These are phyloP conservation scores for Trachelipus rathkii DNA, from an alignment of 1,140 invertebrate genomes.

Conservation along the genomic window DNA sequence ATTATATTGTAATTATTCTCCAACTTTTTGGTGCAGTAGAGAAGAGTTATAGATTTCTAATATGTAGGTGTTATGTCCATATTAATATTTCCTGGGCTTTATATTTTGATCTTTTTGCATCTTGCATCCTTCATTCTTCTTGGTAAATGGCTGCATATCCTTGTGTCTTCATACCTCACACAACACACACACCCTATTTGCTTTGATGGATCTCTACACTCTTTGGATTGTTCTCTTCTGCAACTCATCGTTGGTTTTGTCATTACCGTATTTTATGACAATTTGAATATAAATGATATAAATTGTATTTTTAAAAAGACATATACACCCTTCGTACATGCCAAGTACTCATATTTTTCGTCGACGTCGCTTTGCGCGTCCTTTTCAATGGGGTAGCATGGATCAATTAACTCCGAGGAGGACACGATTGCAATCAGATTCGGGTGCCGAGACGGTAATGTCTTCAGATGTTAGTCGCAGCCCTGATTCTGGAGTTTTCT, in stretches of 20 bases:
- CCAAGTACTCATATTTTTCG: slow-evolving; percentile 34
- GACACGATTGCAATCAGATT: slow-evolving; percentile 38
- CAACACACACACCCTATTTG: neutral
- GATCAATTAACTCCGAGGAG: slow-evolving; percentile 36
- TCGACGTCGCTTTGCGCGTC: slow-evolving; percentile 36
- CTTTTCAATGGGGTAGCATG: slow-evolving; percentile 45
- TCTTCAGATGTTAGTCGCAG: slow-evolving; percentile 13
- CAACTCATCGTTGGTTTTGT: slow-evolving; percentile 17
- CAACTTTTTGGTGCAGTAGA: too few relatives aligned
- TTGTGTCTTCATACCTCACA: neutral
- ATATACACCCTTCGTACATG: slow-evolving; percentile 6
- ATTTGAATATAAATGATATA: slow-evolving; percentile 13
- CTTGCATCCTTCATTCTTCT: neutral
- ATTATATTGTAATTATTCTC: too few relatives aligned
- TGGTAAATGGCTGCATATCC: neutral
- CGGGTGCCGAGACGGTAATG: slow-evolving; percentile 23
- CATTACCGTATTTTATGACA: too few relatives aligned
- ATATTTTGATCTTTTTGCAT: too few relatives aligned
- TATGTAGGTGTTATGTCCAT: too few relatives aligned
- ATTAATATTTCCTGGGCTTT: slow-evolving; percentile 7
- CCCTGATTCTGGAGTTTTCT: neutral
- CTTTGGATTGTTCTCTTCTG: slow-evolving; percentile 2
- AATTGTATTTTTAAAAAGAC: neutral
- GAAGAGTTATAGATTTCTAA: too few relatives aligned
- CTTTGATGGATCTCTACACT: slow-evolving; percentile 1